Conservation (phyloP, 2,888 invertebrate species). For the Athrips mouffetella region DNA sequence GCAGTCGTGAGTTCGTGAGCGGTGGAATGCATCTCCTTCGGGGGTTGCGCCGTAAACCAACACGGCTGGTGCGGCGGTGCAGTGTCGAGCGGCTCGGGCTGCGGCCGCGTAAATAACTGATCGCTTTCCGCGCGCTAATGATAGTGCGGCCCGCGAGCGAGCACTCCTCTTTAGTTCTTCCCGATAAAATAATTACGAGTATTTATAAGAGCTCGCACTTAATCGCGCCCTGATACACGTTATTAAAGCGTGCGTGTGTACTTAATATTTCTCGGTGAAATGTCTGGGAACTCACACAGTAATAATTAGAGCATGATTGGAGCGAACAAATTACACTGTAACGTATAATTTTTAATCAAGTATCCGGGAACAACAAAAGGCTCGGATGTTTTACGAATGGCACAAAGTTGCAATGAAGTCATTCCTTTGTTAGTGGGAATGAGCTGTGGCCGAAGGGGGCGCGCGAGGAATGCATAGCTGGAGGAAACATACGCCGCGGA, state of each 20-base stretch:
- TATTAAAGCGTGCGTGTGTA: slow-evolving; percentile 51
- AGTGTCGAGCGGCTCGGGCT: slow-evolving; percentile 23
- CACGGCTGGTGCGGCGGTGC: slow-evolving; percentile 46
- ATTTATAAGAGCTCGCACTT: slow-evolving; percentile 68
- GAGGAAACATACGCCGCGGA: slow-evolving; percentile 36
- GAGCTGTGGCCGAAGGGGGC: slow-evolving; percentile 54
- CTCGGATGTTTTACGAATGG: neutral
- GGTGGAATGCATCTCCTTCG: slow-evolving; percentile 78
- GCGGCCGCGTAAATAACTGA: slow-evolving; percentile 71
- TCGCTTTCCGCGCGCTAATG: slow-evolving; percentile 73
- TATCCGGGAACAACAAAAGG: slow-evolving; percentile 53
- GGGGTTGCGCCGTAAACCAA: slow-evolving; percentile 77
- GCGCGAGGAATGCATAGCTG: slow-evolving; percentile 45
- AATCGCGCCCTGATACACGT: slow-evolving; percentile 56
- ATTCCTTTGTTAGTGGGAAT: slow-evolving; percentile 62
- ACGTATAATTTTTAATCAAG: slow-evolving; percentile 25
- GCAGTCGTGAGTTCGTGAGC: slow-evolving; percentile 78
- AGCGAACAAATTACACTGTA: slow-evolving; percentile 28
- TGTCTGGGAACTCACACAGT: slow-evolving; percentile 48
- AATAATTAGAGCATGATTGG: slow-evolving; percentile 53
- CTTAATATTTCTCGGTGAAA: slow-evolving; percentile 54
- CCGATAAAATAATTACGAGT: slow-evolving; percentile 72
- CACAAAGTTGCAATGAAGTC: slow-evolving; percentile 64
- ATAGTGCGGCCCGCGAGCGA: slow-evolving; percentile 65
- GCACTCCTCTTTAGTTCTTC: slow-evolving; percentile 67